phyloP scores from a whole-genome alignment of 2,797 vertebrate genomes.

The Pelodytes ibericus region DNA sequence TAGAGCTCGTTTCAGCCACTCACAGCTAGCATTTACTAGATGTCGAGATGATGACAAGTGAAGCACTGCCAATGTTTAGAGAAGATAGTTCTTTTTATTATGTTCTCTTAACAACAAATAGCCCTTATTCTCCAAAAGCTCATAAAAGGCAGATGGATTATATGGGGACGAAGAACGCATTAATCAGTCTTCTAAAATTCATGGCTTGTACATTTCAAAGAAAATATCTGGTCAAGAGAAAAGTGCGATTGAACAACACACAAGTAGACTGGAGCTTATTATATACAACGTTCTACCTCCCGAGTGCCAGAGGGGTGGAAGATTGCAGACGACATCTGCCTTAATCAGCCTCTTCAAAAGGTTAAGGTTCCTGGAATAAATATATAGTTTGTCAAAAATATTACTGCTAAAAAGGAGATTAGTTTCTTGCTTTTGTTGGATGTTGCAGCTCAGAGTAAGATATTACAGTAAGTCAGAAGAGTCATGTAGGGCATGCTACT shows the following conservation, averaged over 20 bases:
- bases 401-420: no score
- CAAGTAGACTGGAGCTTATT: no score
- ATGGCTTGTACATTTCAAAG: background rate
- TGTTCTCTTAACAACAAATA: slow-evolving; percentile 32
- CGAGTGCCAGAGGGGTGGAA: no score
- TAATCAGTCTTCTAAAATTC: slow-evolving; percentile 25
- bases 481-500: no score
- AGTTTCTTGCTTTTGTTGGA: no score
- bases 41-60: slow-evolving; percentile 23
- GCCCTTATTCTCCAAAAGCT: slow-evolving; percentile 14
- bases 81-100: slow-evolving; percentile 22
- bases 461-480: no score
- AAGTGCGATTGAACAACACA: background rate
- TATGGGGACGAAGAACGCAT: slow-evolving; percentile 24
- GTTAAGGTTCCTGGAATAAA: no score
- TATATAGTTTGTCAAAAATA: no score
- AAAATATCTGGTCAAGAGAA: slow-evolving; percentile 4
- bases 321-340: no score
- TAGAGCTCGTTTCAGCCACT: slow-evolving; percentile 21
- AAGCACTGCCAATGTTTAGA: slow-evolving; percentile 29
- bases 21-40: slow-evolving; percentile 27
- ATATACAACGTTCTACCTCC: no score
- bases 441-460: no score
- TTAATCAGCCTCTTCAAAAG: no score
- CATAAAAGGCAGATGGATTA: slow-evolving; percentile 25